Evolutionary conservation across 2,113 vertebrate species (phyloP), one percentile per base, ranked within the genome.

Genomic region (Panthera uncia): DNA sequence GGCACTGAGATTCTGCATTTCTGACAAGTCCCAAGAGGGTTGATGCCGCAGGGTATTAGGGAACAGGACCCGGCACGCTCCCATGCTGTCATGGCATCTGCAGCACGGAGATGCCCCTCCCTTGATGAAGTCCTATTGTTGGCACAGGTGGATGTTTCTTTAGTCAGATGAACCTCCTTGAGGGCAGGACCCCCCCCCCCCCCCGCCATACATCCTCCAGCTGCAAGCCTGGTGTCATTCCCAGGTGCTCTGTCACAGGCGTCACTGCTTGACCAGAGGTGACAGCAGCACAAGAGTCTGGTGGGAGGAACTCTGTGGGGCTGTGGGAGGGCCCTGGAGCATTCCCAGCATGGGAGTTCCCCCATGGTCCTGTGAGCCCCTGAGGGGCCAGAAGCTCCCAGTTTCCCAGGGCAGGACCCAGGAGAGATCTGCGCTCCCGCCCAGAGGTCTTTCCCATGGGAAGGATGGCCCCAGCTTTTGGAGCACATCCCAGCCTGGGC

Each of bases 391-490:
- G 16, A 15, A 68, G 31, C n/a, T 76, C 48, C 0, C 0, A 27
- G 10, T 48, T 18, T 6, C 48, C 14, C 13, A 5, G 78, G 16
- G n/a, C 1, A 36, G 13, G 63, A 8, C 9, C 65, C 36, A 1
- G 38, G 66, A 45, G 36, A 48, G 50, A 57, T 21, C 33, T 12
- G n/a, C 13, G 19, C n/a, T 18, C 0, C n/a, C 0, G 4, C 45
- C n/a, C 45, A 10, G 6, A 0, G 78, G 74, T 5, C 55, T 66
- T 5, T 14, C 73, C 55, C 31, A 18, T 11, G 0, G 1, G n/a
- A 52, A 41, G 95, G 14, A 1, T 4, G 1, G 27, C 29, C 38
- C 5, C 0, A 13, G 36, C 0, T 3, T 23, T 25, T 1, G 33
- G 31, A 12, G 8, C 7, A 3, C 52, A 3, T 33, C 4, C 5